Base-by-base conservation (phyloP, 2,113 vertebrate species). In the Arenaria interpres region DNA sequence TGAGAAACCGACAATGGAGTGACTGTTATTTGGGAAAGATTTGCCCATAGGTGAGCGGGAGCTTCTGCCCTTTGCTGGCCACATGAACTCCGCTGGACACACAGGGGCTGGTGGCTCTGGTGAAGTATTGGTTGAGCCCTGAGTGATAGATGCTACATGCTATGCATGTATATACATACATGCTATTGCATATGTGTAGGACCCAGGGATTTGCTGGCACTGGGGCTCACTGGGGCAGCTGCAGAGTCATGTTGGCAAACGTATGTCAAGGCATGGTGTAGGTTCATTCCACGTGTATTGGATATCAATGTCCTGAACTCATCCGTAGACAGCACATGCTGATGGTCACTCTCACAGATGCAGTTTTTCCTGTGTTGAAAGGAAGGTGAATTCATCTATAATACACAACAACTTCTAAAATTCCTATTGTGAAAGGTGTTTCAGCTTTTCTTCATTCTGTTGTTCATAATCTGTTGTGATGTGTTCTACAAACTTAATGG, bases 31-130 rank as follows among this genome's bases (percentile, higher is more conserved):
- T 15, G 68, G 82, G 46, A n/a, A 67, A n/a, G 20, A 25, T 32
- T 41, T 54, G 46, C n/a, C 68, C 12, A 1, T 2, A 2, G 48
- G 48, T 5, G 23, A 50, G 46, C 18, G 10, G 35, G 41, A 45
- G 41, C 41, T 48, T 21, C 35, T 85, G 60, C 41, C 62, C 25
- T 18, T 67, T 3, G 0, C 59, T 37, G 14, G 30, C 41, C 8
- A 4, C 2, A 2, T 5, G 22, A 32, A 4, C 62, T 16, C 16
- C 0, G 2, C 22, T 0, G 4, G 23, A 2, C 10, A 9, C 4
- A 2, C 0, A 1, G 43, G 14, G 43, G 5, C 4, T 25, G 60
- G 4, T 32, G 30, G 46, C 41, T 23, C n/a, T 13, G 33, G 7
- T 0, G 6, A 50, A 32, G 33, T 2, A 35, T 19, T n/a, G 43